A percentile compares a stretch with the other conserved stretches of the same genome.
phyloP scores from a whole-genome alignment of 1,140 invertebrate species.

The Hestina assimilis region DNA sequence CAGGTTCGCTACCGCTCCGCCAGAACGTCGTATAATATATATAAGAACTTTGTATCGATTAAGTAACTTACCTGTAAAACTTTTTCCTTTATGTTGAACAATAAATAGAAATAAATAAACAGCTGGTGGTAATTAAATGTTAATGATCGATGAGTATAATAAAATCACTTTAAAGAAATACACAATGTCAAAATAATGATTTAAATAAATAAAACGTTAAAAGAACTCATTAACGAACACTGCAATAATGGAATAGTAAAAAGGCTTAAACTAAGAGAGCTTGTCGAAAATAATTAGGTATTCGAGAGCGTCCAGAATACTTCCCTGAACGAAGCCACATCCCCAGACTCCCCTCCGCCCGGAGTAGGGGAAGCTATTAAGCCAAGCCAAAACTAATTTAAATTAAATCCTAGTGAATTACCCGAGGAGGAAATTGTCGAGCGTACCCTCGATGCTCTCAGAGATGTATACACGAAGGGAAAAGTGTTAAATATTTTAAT shows the following conservation, averaged over 20 bases:
- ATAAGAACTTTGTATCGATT: too few species aligned
- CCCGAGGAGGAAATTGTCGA: conserved; percentile 78
- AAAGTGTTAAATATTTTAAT: conserved; percentile 29
- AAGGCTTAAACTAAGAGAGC: conserved; percentile 15
- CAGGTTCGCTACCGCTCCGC: too few species aligned
- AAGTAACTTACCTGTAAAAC: too few species aligned
- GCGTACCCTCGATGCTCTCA: conserved; percentile 68
- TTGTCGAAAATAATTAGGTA: conserved; percentile 35
- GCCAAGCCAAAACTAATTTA: conserved; percentile 80
- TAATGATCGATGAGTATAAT: too few species aligned
- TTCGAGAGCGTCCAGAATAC: conserved; percentile 47
- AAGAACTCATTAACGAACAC: not conserved
- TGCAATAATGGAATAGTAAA: conserved; percentile 12
- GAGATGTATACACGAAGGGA: conserved; percentile 42
- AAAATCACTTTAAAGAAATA: too few species aligned
- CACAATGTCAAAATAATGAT: not conserved
- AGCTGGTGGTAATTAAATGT: too few species aligned
- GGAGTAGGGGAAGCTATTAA: conserved; percentile 73
- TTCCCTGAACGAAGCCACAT: conserved; percentile 40
- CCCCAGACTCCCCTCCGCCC: conserved; percentile 30
- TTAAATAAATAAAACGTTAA: not conserved
- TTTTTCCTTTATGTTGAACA: too few species aligned
- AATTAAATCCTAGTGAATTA: conserved; percentile 81
- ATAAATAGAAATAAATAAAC: too few species aligned
- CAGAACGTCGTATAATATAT: too few species aligned